Evolutionary conservation across 1,140 invertebrate genomes (phyloP).

Genomic region (Sminthurinus signatus): DNA sequence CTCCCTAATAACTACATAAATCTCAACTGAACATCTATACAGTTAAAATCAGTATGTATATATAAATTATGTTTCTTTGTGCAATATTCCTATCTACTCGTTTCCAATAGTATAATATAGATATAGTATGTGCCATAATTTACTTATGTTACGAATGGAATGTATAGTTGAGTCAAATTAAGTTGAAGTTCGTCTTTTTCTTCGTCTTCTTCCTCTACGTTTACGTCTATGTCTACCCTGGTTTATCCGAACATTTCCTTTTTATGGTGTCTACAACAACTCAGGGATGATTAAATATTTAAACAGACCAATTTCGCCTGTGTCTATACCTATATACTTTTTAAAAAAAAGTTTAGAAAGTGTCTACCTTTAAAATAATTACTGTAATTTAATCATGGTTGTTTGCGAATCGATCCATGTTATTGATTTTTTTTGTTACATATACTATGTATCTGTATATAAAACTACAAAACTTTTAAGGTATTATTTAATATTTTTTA

Average conservation of each 20-base stretch:
- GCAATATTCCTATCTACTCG: neutral
- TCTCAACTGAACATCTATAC: neutral
- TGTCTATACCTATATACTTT: neutral
- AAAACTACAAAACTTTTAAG: too few relatives aligned
- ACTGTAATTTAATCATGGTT: too few relatives aligned
- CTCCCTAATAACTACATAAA: neutral
- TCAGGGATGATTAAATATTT: slow-evolving; percentile 9
- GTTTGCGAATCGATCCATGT: too few relatives aligned
- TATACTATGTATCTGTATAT: too few relatives aligned
- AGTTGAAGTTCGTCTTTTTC: neutral
- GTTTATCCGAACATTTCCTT: neutral
- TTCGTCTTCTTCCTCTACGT: neutral
- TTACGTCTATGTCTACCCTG: neutral
- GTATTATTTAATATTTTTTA: too few relatives aligned
- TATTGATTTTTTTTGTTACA: too few relatives aligned
- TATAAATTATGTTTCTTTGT: neutral
- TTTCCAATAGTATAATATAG: neutral
- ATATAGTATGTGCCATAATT: neutral
- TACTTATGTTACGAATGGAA: neutral
- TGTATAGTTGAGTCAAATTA: slow-evolving; percentile 2
- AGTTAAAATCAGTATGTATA: neutral
- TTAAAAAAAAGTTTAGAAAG: too few relatives aligned
- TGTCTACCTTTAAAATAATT: too few relatives aligned
- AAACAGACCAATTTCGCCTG: neutral
- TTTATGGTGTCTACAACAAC: slow-evolving; percentile 4